Conservation (phyloP, 2,113 vertebrate species). For the Addax nasomaculatus region DNA sequence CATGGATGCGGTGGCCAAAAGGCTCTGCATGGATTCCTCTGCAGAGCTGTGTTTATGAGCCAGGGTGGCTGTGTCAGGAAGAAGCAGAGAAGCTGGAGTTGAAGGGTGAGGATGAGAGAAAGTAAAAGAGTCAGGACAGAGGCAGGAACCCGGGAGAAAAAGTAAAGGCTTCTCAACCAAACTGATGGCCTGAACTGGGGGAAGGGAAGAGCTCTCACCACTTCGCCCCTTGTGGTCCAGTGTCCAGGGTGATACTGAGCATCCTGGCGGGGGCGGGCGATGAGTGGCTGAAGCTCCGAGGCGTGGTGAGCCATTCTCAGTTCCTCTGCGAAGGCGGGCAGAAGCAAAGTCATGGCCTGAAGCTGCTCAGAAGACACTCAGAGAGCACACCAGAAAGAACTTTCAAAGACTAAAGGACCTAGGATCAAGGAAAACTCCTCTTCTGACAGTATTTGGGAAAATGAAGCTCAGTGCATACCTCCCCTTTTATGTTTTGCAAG, state of each 20-base stretch:
- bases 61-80: not conserved
- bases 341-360: not conserved
- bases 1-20: rapidly evolving
- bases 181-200: not conserved
- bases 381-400: not conserved
- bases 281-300: not conserved
- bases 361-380: not conserved
- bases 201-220: not conserved
- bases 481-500: not conserved
- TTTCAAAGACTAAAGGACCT: not conserved
- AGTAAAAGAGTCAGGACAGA: not conserved
- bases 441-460: not conserved
- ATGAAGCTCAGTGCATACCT: not conserved
- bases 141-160: not conserved
- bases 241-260: not conserved
- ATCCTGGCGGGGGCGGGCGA: rapidly evolving
- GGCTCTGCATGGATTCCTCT: not conserved
- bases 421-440: not conserved
- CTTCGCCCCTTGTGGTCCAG: not conserved
- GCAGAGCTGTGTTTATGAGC: not conserved
- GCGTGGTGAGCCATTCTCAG: not conserved
- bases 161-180: not conserved
- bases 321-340: not conserved
- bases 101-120: not conserved
- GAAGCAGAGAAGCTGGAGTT: not conserved